Conservation (phyloP, 2,888 invertebrate species). For the Caenorhabditis imperialis region DNA sequence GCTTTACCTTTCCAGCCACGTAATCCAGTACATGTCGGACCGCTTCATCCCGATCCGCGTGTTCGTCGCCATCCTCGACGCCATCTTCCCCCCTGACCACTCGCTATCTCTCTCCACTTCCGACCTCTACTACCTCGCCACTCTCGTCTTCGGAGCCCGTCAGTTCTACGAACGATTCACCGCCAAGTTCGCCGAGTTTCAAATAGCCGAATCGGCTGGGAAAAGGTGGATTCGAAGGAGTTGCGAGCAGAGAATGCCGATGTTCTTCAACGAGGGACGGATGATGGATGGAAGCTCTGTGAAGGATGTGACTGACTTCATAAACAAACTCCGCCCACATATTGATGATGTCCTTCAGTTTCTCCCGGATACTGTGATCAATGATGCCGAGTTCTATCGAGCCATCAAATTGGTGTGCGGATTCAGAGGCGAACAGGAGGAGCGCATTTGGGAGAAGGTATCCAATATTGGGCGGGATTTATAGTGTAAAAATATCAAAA, state of each 20-base stretch:
- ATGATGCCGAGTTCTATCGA: conserved; percentile 16
- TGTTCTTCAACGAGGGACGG: background rate
- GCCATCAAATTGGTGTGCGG: conserved; percentile 11
- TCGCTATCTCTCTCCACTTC: background rate
- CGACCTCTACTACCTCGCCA: conserved; percentile 21
- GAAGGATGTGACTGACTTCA: conserved; percentile 3
- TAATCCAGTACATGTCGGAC: background rate
- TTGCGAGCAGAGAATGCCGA: background rate
- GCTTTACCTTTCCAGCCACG: conserved; percentile 14
- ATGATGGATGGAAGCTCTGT: background rate
- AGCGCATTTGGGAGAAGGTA: conserved; percentile 23
- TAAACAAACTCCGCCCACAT: conserved; percentile 9
- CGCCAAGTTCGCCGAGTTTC: conserved; percentile 1
- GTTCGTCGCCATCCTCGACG: conserved; percentile 20
- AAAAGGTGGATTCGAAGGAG: conserved; percentile 21
- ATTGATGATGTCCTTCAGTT: conserved; percentile 22
- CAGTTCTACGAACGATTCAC: conserved; percentile 15
- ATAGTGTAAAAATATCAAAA: too few species aligned
- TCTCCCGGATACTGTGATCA: conserved; percentile 18
- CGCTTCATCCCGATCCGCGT: conserved; percentile 8
- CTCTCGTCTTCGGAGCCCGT: conserved; percentile 15
- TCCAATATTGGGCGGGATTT: too few species aligned
- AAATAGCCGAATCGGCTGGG: conserved; percentile 18
- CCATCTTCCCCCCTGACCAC: background rate
- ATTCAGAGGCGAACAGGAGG: conserved; percentile 12